Base-by-base conservation (phyloP, 2,113 vertebrate species). In the Danionella cerebrum region DNA sequence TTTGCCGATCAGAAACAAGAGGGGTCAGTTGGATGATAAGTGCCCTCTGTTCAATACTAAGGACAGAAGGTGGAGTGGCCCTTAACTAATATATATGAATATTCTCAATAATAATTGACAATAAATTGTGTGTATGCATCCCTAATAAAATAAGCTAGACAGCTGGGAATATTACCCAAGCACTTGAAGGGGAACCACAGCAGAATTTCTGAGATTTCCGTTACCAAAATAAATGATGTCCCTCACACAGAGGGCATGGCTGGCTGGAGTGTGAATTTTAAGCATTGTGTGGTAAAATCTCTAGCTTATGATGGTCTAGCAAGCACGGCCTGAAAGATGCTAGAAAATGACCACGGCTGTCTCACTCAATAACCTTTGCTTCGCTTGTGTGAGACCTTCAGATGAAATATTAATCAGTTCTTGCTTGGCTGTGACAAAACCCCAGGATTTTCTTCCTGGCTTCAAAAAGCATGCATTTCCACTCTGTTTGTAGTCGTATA, bases 351-450 rank as follows among this genome's bases (percentile, higher is more conserved):
- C 13, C 65, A 2, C 1, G 19, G 41, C 51, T 48, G 60, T 48
- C 44, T 64, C 42, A 13, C 29, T 64, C 44, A 64, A 64, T 64
- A 64, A 64, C 60, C 25, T 48, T 42, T 48, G 60, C 18, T 22
- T 36, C n/a, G 6, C 59, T 55, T 45, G 16, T 53, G 27, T 3
- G 5, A 41, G 52, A 45, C 16, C 38, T 45, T 45, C 19, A 55
- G 14, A 47, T 55, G 51, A 48, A 65, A 65, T 47, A 71, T 65
- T 65, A 31, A 47, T n/a, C 59, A 39, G 22, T 35, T 64, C 41
- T 64, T 44, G 55, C 48, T 18, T 14, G 18, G 29, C 24, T 24
- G 19, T 35, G 31, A 65, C 55, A 57, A 65, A 65, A 48, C 35
- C 10, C 27, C 8, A 24, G 65, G 27, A 57, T 67, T 55, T 67